These are phyloP conservation scores for Danaus melanippus DNA, from an alignment of 1,140 invertebrate genomes.

Conservation along the genomic window DNA sequence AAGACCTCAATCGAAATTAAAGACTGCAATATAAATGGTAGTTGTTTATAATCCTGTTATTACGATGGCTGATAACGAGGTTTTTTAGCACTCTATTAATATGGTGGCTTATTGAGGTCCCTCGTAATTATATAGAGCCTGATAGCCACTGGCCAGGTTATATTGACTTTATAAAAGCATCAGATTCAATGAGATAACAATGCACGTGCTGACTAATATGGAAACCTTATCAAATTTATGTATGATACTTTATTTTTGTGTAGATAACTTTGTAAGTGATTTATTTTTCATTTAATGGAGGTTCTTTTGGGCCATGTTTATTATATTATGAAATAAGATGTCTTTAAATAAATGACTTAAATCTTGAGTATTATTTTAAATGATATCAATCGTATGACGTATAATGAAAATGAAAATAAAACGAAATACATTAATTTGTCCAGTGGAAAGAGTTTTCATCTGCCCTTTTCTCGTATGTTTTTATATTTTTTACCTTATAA, in stretches of 20 bases:
- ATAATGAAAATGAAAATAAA: too few relatives aligned
- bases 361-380: too few relatives aligned
- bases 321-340: too few relatives aligned
- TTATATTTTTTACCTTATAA: conserved; percentile 73
- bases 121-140: conserved; percentile 42
- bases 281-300: too few relatives aligned
- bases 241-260: too few relatives aligned
- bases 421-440: conserved; percentile 55
- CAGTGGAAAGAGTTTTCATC: conserved; percentile 62
- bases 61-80: conserved; percentile 11
- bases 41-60: conserved; percentile 4
- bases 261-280: too few relatives aligned
- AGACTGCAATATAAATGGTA: too few relatives aligned
- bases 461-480: conserved; percentile 68
- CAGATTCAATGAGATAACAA: conserved; percentile 32
- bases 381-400: too few relatives aligned
- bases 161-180: conserved; percentile 34
- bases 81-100: conserved; percentile 61
- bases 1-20: too few relatives aligned
- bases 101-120: conserved; percentile 43
- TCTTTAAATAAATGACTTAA: too few relatives aligned
- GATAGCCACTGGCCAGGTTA: conserved; percentile 45
- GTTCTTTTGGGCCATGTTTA: too few relatives aligned
- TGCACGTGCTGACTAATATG: conserved; percentile 21
- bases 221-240: too few relatives aligned